Base-by-base conservation (phyloP, 2,888 invertebrate genomes). In the Drosophila emarginata region DNA sequence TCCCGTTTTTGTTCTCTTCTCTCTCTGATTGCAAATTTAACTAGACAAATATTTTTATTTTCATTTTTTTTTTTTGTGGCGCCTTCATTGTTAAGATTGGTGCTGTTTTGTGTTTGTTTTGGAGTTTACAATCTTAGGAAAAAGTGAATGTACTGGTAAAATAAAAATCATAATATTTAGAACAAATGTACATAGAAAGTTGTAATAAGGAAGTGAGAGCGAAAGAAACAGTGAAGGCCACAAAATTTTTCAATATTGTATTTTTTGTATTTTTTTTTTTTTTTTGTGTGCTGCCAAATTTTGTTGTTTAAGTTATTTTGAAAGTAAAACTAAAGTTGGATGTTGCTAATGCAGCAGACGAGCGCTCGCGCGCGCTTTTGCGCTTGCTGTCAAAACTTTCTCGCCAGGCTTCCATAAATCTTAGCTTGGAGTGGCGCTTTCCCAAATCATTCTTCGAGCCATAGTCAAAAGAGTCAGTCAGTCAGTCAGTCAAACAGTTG, bases 11-110 rank as follows among this genome's bases (percentile, higher is more conserved):
- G 1, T 23, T 40, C 23, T 40, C 14, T 28, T 28, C 77, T 79
- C 77, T 28, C 77, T 79, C 77, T 72, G 79, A 64, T 76, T 78
- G 72, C 77, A 79, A 26, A 73, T 78, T 79, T 78, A 73, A 78
- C 79, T 79, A 77, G 37, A 67, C 70, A 77, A 68, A 70, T 57
- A 37, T 56, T 58, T 18, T 11, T 21, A 45, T 45, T 32, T 11
- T 11, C 32, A 28, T n/a, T n/a, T n/a, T n/a, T 5, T 0, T 26
- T 23, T 26, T 26, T 37, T 60, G 52, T 37, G 61, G 54, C 54
- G 54, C 54, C 54, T 45, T 45, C 32, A 61, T 51, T 52, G 61
- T 39, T 71, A 23, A 50, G 54, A 63, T 32, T 32, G 28, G 23
- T 23, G n/a, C n/a, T n/a, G n/a, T 28, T 28, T 32, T 11, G 32